These are phyloP conservation scores for Drosophila erecta DNA, from an alignment of 1,140 invertebrate genomes.

Conservation along the genomic window DNA sequence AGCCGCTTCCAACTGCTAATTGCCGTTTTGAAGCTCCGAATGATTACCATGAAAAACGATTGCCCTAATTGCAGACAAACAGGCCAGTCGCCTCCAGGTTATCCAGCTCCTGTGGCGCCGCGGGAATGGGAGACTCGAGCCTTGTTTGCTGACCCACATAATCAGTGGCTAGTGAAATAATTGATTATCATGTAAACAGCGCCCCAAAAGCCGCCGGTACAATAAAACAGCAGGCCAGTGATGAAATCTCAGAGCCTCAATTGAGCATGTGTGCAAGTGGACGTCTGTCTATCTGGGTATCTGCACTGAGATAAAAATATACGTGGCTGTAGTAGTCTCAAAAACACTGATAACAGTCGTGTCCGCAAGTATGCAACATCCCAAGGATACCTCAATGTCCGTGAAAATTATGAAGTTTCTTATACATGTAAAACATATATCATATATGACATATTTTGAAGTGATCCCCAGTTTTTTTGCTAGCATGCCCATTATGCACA, in stretches of 20 bases:
- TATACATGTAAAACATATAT: too few relatives aligned
- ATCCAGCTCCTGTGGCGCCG: too few relatives aligned
- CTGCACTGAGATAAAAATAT: conserved; percentile 3
- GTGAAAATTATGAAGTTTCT: too few relatives aligned
- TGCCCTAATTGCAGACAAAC: conserved; percentile 66
- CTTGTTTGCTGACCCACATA: conserved; percentile 74
- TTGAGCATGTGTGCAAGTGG: conserved; percentile 35
- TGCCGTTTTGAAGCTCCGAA: conserved; percentile 1
- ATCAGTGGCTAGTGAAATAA: conserved; percentile 79
- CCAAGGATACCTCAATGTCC: neutral
- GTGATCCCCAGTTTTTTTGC: too few relatives aligned
- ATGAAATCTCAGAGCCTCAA: conserved; percentile 58
- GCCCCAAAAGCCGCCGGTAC: conserved; percentile 38
- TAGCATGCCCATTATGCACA: too few relatives aligned
- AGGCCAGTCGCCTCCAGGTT: conserved; percentile 3
- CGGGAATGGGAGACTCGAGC: neutral
- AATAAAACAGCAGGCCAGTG: conserved; percentile 51
- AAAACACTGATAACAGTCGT: neutral
- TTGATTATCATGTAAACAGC: conserved; percentile 77
- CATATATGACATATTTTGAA: neutral
- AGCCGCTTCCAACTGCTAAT: conserved; percentile 21
- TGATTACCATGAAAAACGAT: conserved; percentile 25
- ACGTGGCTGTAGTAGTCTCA: neutral
- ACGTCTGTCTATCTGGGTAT: conserved; percentile 19
- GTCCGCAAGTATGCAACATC: neutral